Evolutionary conservation across 2,888 invertebrate species (phyloP).

Genomic region (Anthophora plumipes): DNA sequence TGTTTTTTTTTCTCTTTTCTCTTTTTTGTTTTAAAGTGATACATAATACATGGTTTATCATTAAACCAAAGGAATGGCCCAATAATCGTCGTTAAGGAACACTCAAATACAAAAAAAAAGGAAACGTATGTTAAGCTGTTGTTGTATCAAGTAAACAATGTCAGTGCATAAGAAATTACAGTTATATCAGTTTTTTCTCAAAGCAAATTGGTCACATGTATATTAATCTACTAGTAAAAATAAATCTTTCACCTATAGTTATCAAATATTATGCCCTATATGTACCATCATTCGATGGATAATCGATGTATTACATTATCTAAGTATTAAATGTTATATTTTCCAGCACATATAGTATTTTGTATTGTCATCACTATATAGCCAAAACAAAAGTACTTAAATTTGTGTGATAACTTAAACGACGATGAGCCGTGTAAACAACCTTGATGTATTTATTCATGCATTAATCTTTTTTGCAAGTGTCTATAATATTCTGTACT

Average conservation of each 20-base stretch:
- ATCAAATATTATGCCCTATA: conserved; percentile 54
- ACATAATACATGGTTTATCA: conserved; percentile 47
- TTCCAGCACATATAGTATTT: conserved; percentile 53
- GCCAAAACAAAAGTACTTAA: conserved; percentile 46
- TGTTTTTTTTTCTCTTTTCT: conserved; percentile 26
- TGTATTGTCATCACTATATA: conserved; percentile 67
- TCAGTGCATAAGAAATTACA: conserved; percentile 34
- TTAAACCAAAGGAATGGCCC: conserved; percentile 50
- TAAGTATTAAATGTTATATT: conserved; percentile 51
- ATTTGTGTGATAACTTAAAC: conserved; percentile 56
- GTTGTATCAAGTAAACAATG: conserved; percentile 30
- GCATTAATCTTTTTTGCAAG: conserved; percentile 40
- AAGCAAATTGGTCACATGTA: conserved; percentile 44
- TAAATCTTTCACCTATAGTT: conserved; percentile 53
- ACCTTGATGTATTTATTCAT: conserved; percentile 63
- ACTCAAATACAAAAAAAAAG: conserved; percentile 47
- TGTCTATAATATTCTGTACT: conserved; percentile 26
- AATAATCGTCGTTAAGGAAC: conserved; percentile 57
- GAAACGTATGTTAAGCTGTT: conserved; percentile 39
- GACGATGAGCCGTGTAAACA: conserved; percentile 60
- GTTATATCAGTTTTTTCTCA: conserved; percentile 24
- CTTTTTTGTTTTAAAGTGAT: conserved; percentile 41
- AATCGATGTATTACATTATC: conserved; percentile 56
- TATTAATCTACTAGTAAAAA: conserved; percentile 54
- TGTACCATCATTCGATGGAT: conserved; percentile 35